Evolutionary conservation across 2,113 vertebrate genomes (phyloP).

Genomic region (Physeter macrocephalus): DNA sequence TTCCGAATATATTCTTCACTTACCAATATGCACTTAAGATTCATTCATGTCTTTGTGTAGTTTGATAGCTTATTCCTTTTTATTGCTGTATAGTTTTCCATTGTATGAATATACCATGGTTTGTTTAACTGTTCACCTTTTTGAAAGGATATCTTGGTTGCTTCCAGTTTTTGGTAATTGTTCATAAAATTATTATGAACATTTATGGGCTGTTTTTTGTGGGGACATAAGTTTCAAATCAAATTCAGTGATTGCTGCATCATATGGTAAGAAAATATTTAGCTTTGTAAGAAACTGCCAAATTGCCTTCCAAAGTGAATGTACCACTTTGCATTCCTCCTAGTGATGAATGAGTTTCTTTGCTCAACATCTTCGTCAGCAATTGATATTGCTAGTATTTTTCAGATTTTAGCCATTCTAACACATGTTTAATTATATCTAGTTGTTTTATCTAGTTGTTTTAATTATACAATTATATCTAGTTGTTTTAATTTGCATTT

Average conservation of each 20-base stretch:
- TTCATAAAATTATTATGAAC: background rate
- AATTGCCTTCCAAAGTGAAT: background rate
- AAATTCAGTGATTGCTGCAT: background rate
- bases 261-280: background rate
- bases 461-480: constrained; percentile 20
- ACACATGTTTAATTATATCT: background rate
- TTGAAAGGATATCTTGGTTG: background rate
- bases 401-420: background rate
- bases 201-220: background rate
- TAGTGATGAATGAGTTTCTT: background rate
- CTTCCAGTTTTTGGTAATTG: background rate
- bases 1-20: background rate
- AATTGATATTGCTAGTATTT: background rate
- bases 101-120: background rate
- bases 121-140: background rate
- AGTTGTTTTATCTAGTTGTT: constrained; percentile 26
- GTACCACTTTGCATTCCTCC: background rate
- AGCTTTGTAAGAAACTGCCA: background rate
- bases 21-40: background rate
- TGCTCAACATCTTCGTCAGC: background rate
- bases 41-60: background rate
- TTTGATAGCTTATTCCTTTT: background rate
- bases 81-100: background rate
- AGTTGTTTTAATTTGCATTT: constrained; percentile 28
- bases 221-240: background rate